A percentile compares a stretch with the other conserved stretches of the same genome.
These are phyloP conservation scores for Rhamphomyia laevipes DNA, from an alignment of 2,888 invertebrate genomes.

Conservation along the genomic window DNA sequence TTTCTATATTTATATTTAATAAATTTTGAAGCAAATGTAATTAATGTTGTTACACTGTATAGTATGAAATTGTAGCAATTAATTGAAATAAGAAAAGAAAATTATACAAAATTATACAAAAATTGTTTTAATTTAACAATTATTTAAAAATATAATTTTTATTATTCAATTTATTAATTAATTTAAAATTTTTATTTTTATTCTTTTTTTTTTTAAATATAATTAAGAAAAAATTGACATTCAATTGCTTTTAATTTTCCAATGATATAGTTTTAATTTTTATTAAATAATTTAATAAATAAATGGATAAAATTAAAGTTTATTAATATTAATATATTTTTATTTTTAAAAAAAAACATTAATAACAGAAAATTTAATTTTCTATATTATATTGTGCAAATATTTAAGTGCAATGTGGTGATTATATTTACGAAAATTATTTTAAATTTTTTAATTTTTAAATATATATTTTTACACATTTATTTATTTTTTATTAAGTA, in stretches of 20 bases:
- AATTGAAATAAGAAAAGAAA: no score
- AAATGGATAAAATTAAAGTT: not conserved
- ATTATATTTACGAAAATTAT: no score
- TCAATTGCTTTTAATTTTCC: slow-evolving; percentile 1
- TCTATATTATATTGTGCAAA: not conserved
- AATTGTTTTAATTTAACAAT: no score
- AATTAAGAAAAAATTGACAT: slow-evolving; percentile 1
- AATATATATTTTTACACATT: no score
- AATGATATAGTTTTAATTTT: not conserved
- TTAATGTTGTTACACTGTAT: no score
- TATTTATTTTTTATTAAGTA: no score
- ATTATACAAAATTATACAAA: no score
- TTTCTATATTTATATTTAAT: no score
- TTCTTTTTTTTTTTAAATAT: not conserved
- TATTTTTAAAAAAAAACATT: not conserved
- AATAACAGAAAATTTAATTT: not conserved
- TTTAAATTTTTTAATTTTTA: not conserved
- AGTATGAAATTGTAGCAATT: no score
- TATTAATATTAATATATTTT: not conserved
- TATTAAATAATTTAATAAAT: not conserved
- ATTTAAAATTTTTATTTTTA: not conserved
- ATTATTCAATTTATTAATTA: not conserved
- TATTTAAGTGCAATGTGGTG: not conserved
- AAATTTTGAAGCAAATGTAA: no score
- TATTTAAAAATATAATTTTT: no score